These are phyloP conservation scores for Sphinx pinastri DNA, from an alignment of 2,888 invertebrate genomes.

Conservation along the genomic window DNA sequence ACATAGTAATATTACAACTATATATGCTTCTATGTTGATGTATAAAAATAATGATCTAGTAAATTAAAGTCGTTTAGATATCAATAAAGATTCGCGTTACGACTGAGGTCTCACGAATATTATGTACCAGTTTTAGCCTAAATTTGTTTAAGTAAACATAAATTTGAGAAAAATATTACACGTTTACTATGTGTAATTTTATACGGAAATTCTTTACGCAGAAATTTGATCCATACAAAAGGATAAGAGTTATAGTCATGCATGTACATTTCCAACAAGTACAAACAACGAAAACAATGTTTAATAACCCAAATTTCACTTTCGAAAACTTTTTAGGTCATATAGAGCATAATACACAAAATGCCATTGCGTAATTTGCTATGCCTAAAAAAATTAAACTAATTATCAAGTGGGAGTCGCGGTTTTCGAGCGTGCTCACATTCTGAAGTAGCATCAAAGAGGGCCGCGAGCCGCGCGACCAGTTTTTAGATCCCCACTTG, in stretches of 20 bases:
- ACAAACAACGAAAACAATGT: neutral
- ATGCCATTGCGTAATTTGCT: constrained; percentile 9
- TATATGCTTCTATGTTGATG: constrained; percentile 4
- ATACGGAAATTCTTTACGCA: neutral
- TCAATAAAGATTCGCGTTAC: constrained; percentile 21
- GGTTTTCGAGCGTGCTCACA: constrained; percentile 50
- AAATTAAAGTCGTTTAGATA: constrained; percentile 20
- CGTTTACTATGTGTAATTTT: no score
- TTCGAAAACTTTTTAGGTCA: neutral
- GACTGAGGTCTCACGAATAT: constrained; percentile 16
- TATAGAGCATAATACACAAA: constrained; percentile 1
- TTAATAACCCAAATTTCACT: constrained; percentile 11
- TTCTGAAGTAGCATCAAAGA: constrained; percentile 57
- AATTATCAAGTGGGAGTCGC: constrained; percentile 58
- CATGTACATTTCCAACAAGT: neutral
- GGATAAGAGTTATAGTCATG: neutral
- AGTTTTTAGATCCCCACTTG: constrained; percentile 60
- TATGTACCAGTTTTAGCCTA: constrained; percentile 11
- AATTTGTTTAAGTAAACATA: neutral
- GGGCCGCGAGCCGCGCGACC: constrained; percentile 59
- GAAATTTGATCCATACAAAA: neutral
- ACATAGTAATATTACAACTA: constrained; percentile 3
- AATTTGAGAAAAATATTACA: neutral
- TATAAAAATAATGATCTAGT: constrained; percentile 17
- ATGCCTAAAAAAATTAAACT: constrained; percentile 45